Base-by-base conservation (phyloP, 1,140 invertebrate species). In the Liolophura sinensis region DNA sequence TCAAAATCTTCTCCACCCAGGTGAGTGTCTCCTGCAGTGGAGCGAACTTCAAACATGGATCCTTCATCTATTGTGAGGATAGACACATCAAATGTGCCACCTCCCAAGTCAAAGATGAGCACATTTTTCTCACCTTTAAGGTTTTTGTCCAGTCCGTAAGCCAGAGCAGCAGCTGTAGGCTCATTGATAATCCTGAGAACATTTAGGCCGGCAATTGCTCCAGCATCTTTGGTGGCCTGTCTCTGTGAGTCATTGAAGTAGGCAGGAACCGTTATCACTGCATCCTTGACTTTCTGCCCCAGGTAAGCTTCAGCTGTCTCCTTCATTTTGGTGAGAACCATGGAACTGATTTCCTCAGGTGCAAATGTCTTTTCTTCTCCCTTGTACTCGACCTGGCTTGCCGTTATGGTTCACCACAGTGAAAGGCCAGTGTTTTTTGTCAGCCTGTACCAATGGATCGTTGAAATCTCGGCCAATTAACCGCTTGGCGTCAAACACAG, bases 1-100 rank as follows among this genome's bases (percentile, higher is more conserved):
- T 99, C 97, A 94, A 98, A 98, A 86, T 98, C 96, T 87, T 98
- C 95, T 69, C 96, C 96, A 79, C 96, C 96, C 83, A 77, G 62
- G 61, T 75, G 69, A 14, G 95, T 98, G 82, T 98, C 95, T 73
- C 96, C 96, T 73, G 94, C 93, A 18, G 95, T 97, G 16, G 95
- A 93, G 82, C 94, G 95, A 14, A 97, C 95, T 85, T 97, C 95
- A 68, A 91, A 84, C 78, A 96, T 93, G 1, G 84, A 84, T 74
- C 93, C 94, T 84, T 96, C 93, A 79, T 94, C 93, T 81, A 96
- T 95, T 70, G 92, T 93, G 67, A 97, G 86, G 77, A 97, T 93
- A 27, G 94, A 96, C 14, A 97, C 94, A 86, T 97, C 94, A 78
- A 98, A 97, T 71, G 95, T 97, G 80, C 95, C 95, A 80, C 96